Conservation (phyloP, 2,113 vertebrate genomes). For the Cyanoliseus patagonus region DNA sequence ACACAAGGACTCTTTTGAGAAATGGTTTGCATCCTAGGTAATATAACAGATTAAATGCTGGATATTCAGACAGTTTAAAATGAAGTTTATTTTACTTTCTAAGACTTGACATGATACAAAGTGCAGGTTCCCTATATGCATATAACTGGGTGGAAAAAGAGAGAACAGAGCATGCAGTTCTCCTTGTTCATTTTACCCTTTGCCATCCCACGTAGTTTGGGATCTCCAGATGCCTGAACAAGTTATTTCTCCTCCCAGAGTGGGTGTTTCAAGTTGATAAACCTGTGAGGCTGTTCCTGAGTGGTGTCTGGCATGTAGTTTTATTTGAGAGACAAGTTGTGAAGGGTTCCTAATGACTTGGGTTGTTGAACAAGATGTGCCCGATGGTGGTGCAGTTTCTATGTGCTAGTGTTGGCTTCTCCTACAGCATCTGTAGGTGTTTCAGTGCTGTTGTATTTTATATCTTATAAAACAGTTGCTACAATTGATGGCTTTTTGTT, state of each 20-base stretch:
- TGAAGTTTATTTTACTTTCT: not conserved
- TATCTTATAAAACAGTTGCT: not conserved
- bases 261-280: not conserved
- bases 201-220: not conserved
- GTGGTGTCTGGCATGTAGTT: not conserved
- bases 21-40: not conserved
- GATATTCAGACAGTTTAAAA: not conserved
- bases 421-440: not conserved
- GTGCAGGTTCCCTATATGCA: not conserved
- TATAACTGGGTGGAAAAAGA: not conserved
- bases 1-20: not conserved
- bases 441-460: not conserved
- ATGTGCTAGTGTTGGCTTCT: not conserved
- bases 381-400: not conserved
- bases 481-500: not conserved
- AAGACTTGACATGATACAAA: not conserved
- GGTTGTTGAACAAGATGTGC: not conserved
- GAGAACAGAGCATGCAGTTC: not conserved
- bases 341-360: accelerated
- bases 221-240: not conserved
- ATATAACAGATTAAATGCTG: not conserved
- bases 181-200: not conserved
- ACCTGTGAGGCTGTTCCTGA: not conserved
- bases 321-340: not conserved
- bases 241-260: not conserved